These are phyloP conservation scores for Ophioninae sp. DNA, from an alignment of 2,888 invertebrate genomes.

Conservation along the genomic window DNA sequence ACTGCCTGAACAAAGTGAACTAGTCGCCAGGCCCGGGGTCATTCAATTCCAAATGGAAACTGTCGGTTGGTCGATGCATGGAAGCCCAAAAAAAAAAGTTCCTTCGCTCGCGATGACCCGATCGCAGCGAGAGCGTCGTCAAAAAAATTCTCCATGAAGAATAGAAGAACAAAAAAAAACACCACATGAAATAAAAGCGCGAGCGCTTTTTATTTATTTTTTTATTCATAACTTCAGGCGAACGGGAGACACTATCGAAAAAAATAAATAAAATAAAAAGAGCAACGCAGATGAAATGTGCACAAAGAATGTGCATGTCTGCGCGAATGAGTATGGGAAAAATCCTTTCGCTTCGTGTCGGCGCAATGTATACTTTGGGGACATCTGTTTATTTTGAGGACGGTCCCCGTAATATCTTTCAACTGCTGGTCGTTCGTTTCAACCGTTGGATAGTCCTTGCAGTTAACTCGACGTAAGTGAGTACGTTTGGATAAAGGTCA, in stretches of 20 bases:
- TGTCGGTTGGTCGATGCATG: neutral
- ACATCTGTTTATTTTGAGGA: neutral
- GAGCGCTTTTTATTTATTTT: neutral
- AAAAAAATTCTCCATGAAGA: neutral
- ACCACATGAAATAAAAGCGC: neutral
- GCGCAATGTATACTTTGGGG: neutral
- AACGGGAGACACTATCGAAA: neutral
- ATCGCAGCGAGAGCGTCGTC: slow-evolving; percentile 8
- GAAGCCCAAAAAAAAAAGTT: neutral
- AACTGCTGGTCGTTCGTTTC: neutral
- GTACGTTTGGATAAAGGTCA: neutral
- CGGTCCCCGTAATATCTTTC: neutral
- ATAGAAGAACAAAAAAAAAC: neutral
- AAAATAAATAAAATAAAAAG: slow-evolving; percentile 13
- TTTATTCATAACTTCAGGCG: slow-evolving; percentile 11
- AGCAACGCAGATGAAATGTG: neutral
- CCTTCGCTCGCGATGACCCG: neutral
- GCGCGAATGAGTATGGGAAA: neutral
- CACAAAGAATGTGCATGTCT: slow-evolving; percentile 1
- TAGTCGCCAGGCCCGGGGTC: neutral
- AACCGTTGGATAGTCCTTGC: neutral
- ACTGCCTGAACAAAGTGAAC: neutral
- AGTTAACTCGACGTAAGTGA: neutral
- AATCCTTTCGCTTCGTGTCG: too few species aligned
- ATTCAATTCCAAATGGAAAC: slow-evolving; percentile 1